A percentile compares a stretch with the other conserved stretches of the same genome.
phyloP scores from a whole-genome alignment of 2,113 vertebrate genomes.

The Colinus virginianus region DNA sequence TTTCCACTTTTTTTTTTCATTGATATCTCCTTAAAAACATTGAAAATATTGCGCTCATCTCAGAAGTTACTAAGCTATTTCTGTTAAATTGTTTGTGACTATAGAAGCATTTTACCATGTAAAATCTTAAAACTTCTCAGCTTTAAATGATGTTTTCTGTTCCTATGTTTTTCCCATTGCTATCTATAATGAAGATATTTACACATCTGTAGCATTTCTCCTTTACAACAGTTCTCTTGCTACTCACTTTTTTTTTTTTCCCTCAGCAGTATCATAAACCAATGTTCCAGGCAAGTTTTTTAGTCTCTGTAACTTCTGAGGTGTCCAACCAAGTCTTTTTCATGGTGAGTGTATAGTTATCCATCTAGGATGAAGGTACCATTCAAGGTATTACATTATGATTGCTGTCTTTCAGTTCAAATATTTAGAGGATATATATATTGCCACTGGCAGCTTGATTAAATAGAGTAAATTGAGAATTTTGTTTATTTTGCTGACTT shows the following conservation, averaged over 20 bases:
- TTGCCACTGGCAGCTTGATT: background rate
- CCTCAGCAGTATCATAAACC: background rate
- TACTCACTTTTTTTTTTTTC: background rate
- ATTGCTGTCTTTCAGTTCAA: background rate
- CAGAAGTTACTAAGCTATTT: background rate
- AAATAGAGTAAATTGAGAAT: rapidly evolving
- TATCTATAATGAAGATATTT: background rate
- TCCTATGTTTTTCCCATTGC: background rate
- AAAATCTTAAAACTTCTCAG: background rate
- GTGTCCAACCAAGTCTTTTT: background rate
- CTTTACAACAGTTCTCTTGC: background rate
- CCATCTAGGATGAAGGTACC: background rate
- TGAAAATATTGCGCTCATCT: background rate
- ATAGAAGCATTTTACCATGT: background rate
- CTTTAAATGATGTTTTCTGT: background rate
- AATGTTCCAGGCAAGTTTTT: background rate
- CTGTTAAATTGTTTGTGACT: background rate
- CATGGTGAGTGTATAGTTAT: background rate
- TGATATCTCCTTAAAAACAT: background rate
- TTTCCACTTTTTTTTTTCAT: background rate
- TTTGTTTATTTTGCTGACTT: background rate
- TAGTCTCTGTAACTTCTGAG: background rate
- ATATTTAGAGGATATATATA: background rate
- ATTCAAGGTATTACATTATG: background rate
- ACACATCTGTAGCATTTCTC: background rate